Evolutionary conservation across 2,888 invertebrate genomes (phyloP).

Genomic region (Alentia gelatinosa): DNA sequence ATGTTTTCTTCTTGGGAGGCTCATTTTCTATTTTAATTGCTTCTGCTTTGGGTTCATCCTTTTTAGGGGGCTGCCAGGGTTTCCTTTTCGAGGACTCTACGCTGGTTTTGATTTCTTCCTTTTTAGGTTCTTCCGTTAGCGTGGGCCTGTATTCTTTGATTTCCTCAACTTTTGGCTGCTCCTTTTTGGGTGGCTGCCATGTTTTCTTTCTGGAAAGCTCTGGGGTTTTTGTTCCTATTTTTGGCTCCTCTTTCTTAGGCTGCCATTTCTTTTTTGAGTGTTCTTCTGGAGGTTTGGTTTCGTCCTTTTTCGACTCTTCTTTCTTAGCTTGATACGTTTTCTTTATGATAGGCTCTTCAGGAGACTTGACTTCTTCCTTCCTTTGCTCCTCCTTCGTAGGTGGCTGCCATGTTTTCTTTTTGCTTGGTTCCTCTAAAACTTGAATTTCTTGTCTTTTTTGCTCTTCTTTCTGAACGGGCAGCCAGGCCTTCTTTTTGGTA

Average conservation of each 20-base stretch:
- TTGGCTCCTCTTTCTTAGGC: no score
- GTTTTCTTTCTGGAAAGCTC: neutral
- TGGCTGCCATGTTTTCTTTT: neutral
- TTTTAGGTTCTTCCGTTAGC: neutral
- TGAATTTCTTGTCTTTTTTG: neutral
- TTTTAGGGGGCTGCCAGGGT: slow-evolving; percentile 13
- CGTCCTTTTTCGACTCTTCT: neutral
- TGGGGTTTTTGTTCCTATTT: no score
- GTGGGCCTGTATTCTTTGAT: no score
- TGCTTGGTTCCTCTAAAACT: neutral
- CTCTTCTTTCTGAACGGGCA: neutral
- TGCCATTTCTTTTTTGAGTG: no score
- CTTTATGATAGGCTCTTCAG: neutral
- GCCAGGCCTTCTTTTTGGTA: neutral
- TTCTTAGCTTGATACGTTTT: neutral
- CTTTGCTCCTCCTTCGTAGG: neutral
- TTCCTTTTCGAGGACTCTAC: neutral
- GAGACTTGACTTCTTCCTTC: neutral
- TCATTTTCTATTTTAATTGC: no score
- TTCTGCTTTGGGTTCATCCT: neutral
- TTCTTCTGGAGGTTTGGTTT: neutral
- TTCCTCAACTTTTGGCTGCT: neutral
- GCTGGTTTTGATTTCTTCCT: neutral
- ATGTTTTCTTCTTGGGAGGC: no score
- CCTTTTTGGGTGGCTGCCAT: neutral